phyloP scores from a whole-genome alignment of 2,888 invertebrate species.

The Thereva nobilitata region DNA sequence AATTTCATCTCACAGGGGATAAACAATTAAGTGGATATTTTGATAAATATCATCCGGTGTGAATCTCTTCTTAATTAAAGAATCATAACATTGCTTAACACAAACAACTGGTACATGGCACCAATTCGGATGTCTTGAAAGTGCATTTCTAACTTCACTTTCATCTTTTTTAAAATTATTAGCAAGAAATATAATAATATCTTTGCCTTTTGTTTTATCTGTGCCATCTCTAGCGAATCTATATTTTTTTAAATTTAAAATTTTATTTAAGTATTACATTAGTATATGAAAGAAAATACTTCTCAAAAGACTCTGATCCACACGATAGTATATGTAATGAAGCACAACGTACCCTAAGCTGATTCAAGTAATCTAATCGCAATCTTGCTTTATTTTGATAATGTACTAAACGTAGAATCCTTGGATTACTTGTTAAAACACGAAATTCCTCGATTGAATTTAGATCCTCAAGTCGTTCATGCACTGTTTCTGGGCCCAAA shows the following conservation, averaged over 20 bases:
- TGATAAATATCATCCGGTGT: slow-evolving; percentile 61
- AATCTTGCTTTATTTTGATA: slow-evolving; percentile 59
- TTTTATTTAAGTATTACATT: slow-evolving; percentile 1
- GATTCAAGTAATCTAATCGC: slow-evolving; percentile 61
- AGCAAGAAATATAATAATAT: slow-evolving; percentile 57
- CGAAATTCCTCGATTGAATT: slow-evolving; percentile 64
- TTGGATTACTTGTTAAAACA: slow-evolving; percentile 65
- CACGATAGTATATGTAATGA: slow-evolving; percentile 60
- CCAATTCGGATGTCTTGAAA: slow-evolving; percentile 68
- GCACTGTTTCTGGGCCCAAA: slow-evolving; percentile 64
- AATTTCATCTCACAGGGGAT: slow-evolving; percentile 64
- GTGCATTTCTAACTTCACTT: slow-evolving; percentile 50
- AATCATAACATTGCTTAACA: slow-evolving; percentile 65
- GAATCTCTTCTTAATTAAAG: slow-evolving; percentile 61
- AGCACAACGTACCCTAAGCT: slow-evolving; percentile 59
- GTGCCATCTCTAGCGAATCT: slow-evolving; percentile 64
- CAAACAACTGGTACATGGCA: slow-evolving; percentile 64
- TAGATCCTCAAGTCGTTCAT: slow-evolving; percentile 63
- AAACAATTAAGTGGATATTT: slow-evolving; percentile 69
- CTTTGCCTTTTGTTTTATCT: slow-evolving; percentile 60
- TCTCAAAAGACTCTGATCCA: slow-evolving; percentile 55
- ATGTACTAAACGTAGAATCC: slow-evolving; percentile 61
- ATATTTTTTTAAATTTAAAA: slow-evolving; percentile 14
- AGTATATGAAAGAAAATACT: slow-evolving; percentile 47
- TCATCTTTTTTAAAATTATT: slow-evolving; percentile 52